Evolutionary conservation across 2,888 invertebrate genomes (phyloP), one percentile per base, ranked within the genome.

Genomic region (Rhingia rostrata): DNA sequence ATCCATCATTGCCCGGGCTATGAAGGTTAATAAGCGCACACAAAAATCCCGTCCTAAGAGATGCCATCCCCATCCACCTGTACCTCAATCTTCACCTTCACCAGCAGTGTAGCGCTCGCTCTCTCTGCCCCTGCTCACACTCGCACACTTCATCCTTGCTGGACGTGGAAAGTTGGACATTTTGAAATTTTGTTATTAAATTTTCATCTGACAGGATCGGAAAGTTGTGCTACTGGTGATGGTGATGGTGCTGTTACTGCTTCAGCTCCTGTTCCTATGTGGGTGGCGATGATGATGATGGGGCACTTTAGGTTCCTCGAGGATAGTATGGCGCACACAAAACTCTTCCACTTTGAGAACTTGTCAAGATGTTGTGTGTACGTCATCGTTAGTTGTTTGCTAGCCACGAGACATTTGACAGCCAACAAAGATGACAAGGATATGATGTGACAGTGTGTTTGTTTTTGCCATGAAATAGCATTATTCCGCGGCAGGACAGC

Each of bases 131-230:
- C 7, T 33, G 37, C 14, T 47, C 1, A 2, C 12, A 47, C 14
- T 39, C 12, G 39, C 53, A 41, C 10, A 6, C 22, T 10, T 6
- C 7, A 9, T 43, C 37, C 32, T 66, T 51, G 64, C 53, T 54
- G 64, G 74, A 82, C 74, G 74, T 61, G 64, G 37, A 84, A 86
- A 85, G 85, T 86, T 86, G 86, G 87, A 87, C 87, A 86, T 77
- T 87, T 86, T 86, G 86, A 87, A 87, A 87, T 86, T 86, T 87
- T 53, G 79, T 86, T 87, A 86, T 87, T 86, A 87, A 87, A 87
- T 86, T 87, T 87, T 86, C 86, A 86, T 86, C 87, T 87, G 86
- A 86, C 86, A 82, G 86, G 86, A 82, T 81, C 79, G 63, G 70
- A 81, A 85, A 86, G 77, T 79, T 79, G 35, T 58, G 6, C 47